Percentiles rank a stretch among this genome's conserved stretches.
These are phyloP conservation scores for Phalacrocorax aristotelis DNA, from an alignment of 2,113 vertebrate genomes.

Conservation along the genomic window DNA sequence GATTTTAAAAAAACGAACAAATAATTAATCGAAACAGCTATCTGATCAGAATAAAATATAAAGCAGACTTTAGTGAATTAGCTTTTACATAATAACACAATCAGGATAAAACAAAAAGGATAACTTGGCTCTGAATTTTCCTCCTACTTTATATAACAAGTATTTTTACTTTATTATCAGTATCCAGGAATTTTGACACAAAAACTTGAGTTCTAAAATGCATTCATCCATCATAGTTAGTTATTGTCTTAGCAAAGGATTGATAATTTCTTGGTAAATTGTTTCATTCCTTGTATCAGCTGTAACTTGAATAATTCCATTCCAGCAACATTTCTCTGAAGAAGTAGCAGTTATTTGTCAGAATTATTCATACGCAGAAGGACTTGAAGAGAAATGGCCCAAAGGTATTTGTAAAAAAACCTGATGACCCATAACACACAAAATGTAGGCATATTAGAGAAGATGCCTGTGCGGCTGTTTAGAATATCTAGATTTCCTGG, in stretches of 20 bases:
- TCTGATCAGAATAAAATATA: not conserved
- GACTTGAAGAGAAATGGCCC: not conserved
- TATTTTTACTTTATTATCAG: conserved; percentile 13
- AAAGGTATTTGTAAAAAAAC: not conserved
- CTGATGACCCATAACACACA: not conserved
- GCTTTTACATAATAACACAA: not conserved
- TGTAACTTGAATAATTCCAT: conserved; percentile 2
- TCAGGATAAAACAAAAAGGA: not conserved
- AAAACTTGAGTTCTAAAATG: not conserved
- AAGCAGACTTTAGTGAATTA: not conserved
- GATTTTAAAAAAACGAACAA: not conserved
- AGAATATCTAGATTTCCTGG: not conserved
- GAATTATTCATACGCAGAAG: not conserved
- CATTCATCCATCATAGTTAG: not conserved
- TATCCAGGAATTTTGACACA: not conserved
- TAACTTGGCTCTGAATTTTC: conserved; percentile 1
- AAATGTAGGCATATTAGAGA: not conserved
- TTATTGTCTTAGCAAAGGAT: not conserved
- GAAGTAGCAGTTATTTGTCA: not conserved
- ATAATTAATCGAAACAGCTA: not conserved
- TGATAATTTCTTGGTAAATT: not conserved
- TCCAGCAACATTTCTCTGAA: not conserved
- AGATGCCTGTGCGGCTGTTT: not conserved
- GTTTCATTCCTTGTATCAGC: not conserved
- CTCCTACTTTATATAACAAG: not conserved